Evolutionary conservation across 2,888 invertebrate genomes (phyloP), one percentile per base, ranked within the genome.

Genomic region (Homarus gammarus): DNA sequence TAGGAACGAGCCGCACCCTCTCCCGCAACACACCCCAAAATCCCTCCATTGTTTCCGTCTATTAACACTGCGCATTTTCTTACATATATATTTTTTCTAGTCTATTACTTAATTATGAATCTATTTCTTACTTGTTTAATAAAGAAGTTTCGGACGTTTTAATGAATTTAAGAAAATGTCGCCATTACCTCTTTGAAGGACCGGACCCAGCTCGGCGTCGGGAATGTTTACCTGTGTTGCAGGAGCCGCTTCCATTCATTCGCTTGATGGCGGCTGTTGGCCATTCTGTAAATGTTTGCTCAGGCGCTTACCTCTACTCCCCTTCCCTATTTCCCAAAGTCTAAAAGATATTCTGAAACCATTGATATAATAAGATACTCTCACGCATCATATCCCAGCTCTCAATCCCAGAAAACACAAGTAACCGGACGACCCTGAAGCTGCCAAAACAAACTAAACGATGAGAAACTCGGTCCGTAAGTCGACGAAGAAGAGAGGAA

Each of bases 161-260:
- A n/a, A n/a, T n/a, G n/a, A n/a, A n/a, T n/a, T n/a, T n/a, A n/a
- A n/a, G n/a, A n/a, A n/a, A n/a, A n/a, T n/a, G n/a, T n/a, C n/a
- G n/a, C n/a, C n/a, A n/a, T n/a, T n/a, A n/a, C n/a, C n/a, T n/a
- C n/a, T n/a, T n/a, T n/a, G n/a, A n/a, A n/a, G n/a, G n/a, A n/a
- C n/a, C n/a, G n/a, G n/a, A 49, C 56, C 56, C 56, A 56, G 22
- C 56, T 18, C 22, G 5, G 31, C 2, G 56, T 56, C 56, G 78
- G 61, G 61, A 33, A 33, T 79, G 79, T 36, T 79, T 36, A 79
- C 79, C 36, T 79, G 79, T 79, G 79, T 79, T 79, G 79, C 79
- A 33, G 79, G 79, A 61, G 61, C 79, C 31, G 79, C 79, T 22
- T 31, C 79, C 56, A 22, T 79, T 44, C 79, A 79, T 79, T 79